Evolutionary conservation across 1,140 invertebrate genomes (phyloP).

Genomic region (Drosophila busckii): DNA sequence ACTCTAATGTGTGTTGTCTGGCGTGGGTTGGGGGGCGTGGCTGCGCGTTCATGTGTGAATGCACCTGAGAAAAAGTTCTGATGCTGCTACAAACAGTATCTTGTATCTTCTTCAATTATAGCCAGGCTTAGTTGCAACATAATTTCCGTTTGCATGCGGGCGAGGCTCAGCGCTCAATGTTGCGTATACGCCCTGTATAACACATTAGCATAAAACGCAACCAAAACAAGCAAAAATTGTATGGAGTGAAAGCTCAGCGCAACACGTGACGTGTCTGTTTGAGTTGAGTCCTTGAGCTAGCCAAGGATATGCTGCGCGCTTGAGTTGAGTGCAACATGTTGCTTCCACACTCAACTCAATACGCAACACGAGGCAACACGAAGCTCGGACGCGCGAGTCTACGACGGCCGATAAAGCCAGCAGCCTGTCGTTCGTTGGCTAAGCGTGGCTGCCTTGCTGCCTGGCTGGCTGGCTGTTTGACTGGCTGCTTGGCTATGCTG

Average conservation of each 20-base stretch:
- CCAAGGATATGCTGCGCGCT: slow-evolving; percentile 51
- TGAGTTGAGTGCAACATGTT: slow-evolving; percentile 39
- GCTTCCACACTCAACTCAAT: slow-evolving; percentile 20
- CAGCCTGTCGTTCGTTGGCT: slow-evolving; percentile 24
- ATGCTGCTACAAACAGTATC: slow-evolving; percentile 48
- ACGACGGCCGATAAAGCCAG: slow-evolving; percentile 49
- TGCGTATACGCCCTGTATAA: slow-evolving; percentile 13
- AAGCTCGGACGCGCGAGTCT: slow-evolving; percentile 13
- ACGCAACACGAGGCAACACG: slow-evolving; percentile 1
- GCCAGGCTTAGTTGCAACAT: no score
- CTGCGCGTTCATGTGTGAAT: slow-evolving; percentile 69
- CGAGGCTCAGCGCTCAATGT: neutral
- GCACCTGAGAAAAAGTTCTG: slow-evolving; percentile 57
- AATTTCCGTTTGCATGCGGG: slow-evolving; percentile 53
- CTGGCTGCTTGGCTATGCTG: slow-evolving; percentile 35
- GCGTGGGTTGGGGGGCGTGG: no score
- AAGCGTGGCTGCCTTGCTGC: slow-evolving; percentile 45
- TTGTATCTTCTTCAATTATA: no score
- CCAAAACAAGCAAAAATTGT: slow-evolving; percentile 37
- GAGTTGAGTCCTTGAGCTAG: slow-evolving; percentile 37
- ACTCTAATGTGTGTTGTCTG: slow-evolving; percentile 27
- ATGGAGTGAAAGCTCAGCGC: slow-evolving; percentile 31
- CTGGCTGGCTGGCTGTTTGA: no score
- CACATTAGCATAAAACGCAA: slow-evolving; percentile 28
- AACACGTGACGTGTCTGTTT: slow-evolving; percentile 59